phyloP scores from a whole-genome alignment of 1,140 invertebrate species.

The Myzus persicae region DNA sequence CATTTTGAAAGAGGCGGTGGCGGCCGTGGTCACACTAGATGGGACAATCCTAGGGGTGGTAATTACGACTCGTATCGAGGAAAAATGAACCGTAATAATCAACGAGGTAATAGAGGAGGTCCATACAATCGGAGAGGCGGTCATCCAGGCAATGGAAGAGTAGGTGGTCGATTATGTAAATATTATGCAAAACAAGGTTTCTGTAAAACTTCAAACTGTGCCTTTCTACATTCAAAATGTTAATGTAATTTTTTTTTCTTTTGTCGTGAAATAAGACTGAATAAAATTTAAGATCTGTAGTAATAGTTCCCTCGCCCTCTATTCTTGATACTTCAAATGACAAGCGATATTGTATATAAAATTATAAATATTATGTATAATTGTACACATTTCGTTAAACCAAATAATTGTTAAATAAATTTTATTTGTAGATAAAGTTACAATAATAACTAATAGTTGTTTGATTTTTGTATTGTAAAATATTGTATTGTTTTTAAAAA shows the following conservation, averaged over 20 bases:
- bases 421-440: background rate
- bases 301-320: background rate
- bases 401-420: slow-evolving; percentile 42
- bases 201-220: slow-evolving; percentile 55
- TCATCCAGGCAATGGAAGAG: slow-evolving; percentile 46
- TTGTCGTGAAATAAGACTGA: slow-evolving; percentile 54
- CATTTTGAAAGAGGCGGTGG: slow-evolving; percentile 30
- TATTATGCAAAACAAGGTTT: slow-evolving; percentile 55
- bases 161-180: slow-evolving; percentile 32
- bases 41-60: slow-evolving; percentile 52
- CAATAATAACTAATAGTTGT: too few relatives aligned
- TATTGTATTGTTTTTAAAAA: background rate
- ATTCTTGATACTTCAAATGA: background rate
- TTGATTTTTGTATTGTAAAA: slow-evolving; percentile 41
- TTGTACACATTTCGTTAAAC: background rate
- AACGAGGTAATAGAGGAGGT: slow-evolving; percentile 37
- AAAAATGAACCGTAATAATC: slow-evolving; percentile 52
- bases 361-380: background rate
- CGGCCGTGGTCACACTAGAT: slow-evolving; percentile 39
- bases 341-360: background rate
- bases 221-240: slow-evolving; percentile 52
- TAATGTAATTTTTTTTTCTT: slow-evolving; percentile 47
- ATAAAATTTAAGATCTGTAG: slow-evolving; percentile 36
- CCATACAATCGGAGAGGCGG: slow-evolving; percentile 30
- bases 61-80: slow-evolving; percentile 49